phyloP scores from a whole-genome alignment of 2,113 vertebrate genomes.

The Prunella fulvescens region DNA sequence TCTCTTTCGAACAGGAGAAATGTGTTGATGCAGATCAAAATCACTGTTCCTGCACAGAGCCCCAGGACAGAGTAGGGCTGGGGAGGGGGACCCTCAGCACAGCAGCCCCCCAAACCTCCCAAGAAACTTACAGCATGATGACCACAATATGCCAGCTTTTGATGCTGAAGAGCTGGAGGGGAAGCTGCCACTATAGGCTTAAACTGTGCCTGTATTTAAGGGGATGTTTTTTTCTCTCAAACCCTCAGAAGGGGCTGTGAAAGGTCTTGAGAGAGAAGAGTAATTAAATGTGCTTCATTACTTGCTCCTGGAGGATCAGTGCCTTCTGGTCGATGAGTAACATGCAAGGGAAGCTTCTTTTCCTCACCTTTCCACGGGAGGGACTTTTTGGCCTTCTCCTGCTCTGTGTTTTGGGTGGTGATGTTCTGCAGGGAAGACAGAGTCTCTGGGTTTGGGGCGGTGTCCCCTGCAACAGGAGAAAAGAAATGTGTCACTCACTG shows the following conservation, averaged over 20 bases:
- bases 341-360: constrained; percentile 30
- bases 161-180: background rate
- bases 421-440: background rate
- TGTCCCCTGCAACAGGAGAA: background rate
- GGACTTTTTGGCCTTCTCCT: background rate
- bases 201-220: background rate
- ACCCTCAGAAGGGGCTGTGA: background rate
- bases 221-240: background rate
- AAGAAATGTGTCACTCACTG: background rate
- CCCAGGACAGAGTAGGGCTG: rapidly evolving
- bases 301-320: constrained; percentile 28
- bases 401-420: background rate
- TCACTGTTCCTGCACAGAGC: background rate
- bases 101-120: background rate
- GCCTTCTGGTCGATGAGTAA: constrained; percentile 2
- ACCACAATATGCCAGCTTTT: background rate
- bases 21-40: background rate
- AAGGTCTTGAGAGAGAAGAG: background rate
- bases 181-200: background rate
- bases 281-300: constrained; percentile 51
- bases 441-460: background rate
- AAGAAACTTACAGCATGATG: background rate
- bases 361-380: constrained; percentile 59
- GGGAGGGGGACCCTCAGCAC: background rate
- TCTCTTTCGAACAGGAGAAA: background rate